A percentile compares a stretch with the other conserved stretches of the same genome.
Conservation (phyloP, 2,888 invertebrate genomes). For the Emmelina monodactyla region DNA sequence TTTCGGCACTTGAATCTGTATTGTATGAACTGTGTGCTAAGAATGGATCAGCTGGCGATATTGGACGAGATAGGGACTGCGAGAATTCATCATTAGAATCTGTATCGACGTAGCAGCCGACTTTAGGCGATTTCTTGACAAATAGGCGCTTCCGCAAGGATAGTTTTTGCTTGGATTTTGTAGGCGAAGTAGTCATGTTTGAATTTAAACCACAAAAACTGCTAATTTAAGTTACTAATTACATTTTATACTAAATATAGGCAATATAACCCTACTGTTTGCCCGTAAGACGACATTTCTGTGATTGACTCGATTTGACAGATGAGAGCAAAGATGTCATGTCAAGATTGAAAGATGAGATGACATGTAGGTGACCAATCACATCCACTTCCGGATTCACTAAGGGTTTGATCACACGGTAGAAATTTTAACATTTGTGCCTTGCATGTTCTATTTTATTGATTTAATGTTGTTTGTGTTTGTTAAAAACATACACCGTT, state of each 20-base stretch:
- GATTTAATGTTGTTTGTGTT: too few species aligned
- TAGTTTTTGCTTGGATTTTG: constrained; percentile 54
- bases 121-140: constrained; percentile 61
- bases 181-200: constrained; percentile 59
- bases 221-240: constrained; percentile 55
- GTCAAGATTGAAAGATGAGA: too few species aligned
- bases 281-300: constrained; percentile 5
- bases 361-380: too few species aligned
- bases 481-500: too few species aligned
- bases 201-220: constrained; percentile 38
- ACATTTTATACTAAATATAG: constrained; percentile 54
- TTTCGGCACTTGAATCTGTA: constrained; percentile 29
- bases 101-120: constrained; percentile 58
- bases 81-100: constrained; percentile 54
- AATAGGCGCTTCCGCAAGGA: constrained; percentile 57
- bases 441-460: too few species aligned
- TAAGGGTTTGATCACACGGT: too few species aligned
- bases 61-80: constrained; percentile 50
- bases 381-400: too few species aligned
- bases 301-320: constrained; percentile 4
- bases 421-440: too few species aligned
- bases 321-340: too few species aligned
- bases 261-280: constrained; percentile 50
- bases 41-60: constrained; percentile 56
- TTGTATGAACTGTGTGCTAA: constrained; percentile 47